Conservation (phyloP, 2,113 vertebrate genomes). For the Boulengeromyrus knoepffleri region DNA sequence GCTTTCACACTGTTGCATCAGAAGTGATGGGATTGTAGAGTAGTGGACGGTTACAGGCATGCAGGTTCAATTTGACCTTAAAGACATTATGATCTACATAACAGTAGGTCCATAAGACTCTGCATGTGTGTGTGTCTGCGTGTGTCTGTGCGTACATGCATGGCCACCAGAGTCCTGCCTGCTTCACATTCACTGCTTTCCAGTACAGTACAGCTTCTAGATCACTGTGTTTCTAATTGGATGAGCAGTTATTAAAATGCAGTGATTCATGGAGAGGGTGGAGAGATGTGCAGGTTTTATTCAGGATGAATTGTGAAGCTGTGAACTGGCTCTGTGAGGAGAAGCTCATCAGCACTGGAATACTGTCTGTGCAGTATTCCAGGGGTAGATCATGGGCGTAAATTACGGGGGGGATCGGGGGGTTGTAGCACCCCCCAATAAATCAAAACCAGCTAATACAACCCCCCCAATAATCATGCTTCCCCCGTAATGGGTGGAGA, state of each 20-base stretch:
- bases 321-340: background rate
- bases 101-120: background rate
- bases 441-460: no score
- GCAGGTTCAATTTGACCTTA: background rate
- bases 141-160: background rate
- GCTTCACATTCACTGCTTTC: background rate
- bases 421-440: no score
- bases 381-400: background rate
- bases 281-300: background rate
- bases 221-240: background rate
- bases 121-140: background rate
- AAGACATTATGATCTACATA: background rate
- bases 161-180: background rate
- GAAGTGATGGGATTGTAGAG: background rate
- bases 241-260: background rate
- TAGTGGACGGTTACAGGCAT: background rate
- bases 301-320: background rate
- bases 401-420: no score
- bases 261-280: background rate
- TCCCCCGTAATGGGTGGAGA: no score
- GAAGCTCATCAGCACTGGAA: background rate
- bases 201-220: background rate
- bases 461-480: no score
- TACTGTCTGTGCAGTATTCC: background rate
- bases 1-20: constrained; percentile 3